These are phyloP conservation scores for Hypsibius dujardini DNA, from an alignment of 1,140 invertebrate species.

Conservation along the genomic window DNA sequence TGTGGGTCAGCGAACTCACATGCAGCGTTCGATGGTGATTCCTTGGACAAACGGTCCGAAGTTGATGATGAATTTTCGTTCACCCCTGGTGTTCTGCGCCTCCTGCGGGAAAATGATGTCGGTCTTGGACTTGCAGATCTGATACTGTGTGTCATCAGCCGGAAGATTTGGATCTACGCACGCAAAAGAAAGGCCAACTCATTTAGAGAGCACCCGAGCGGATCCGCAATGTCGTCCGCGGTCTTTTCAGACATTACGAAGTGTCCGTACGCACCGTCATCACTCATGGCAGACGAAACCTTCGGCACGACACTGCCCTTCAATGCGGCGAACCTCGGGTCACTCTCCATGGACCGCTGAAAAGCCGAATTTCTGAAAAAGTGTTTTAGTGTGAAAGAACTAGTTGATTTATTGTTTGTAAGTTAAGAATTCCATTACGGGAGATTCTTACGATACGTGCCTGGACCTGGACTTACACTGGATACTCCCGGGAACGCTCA, in stretches of 20 bases:
- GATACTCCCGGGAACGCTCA: background rate
- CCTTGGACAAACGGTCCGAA: background rate
- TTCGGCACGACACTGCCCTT: background rate
- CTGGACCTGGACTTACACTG: background rate
- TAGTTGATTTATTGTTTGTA: too few relatives aligned
- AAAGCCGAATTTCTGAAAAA: background rate
- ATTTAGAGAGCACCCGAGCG: background rate
- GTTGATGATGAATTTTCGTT: conserved; percentile 11
- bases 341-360: background rate
- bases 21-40: background rate
- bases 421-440: too few relatives aligned
- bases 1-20: background rate
- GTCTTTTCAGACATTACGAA: background rate
- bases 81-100: background rate
- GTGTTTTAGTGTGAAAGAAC: background rate
- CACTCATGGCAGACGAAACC: background rate
- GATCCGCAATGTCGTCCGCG: background rate
- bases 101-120: conserved; percentile 2
- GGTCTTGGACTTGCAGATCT: background rate
- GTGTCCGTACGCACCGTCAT: background rate
- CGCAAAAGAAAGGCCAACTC: background rate
- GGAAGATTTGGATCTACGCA: background rate
- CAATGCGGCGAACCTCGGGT: background rate
- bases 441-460: too few relatives aligned
- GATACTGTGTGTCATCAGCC: background rate